Evolutionary conservation across 1,140 invertebrate species (phyloP).

Genomic region (Leptinotarsa undecemlineata): DNA sequence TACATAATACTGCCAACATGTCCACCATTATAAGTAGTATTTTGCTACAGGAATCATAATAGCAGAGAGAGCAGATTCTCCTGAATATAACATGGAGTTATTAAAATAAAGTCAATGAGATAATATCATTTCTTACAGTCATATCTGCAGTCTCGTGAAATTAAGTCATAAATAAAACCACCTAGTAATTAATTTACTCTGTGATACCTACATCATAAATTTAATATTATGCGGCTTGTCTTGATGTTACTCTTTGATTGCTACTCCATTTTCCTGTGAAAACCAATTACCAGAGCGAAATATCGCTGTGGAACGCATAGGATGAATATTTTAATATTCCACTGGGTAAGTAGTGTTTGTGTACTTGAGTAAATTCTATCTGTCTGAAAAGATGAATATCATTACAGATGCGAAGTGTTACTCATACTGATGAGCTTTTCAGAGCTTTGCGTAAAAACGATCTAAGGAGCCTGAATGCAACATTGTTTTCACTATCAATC

Average conservation of each 20-base stretch:
- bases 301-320: neutral
- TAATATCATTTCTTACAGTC: neutral
- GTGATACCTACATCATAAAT: constrained; percentile 8
- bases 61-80: too few species aligned
- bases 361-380: too few species aligned
- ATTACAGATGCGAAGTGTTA: too few species aligned
- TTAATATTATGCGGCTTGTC: constrained; percentile 8
- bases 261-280: constrained; percentile 5
- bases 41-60: too few species aligned
- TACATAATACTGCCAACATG: too few species aligned
- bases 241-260: constrained; percentile 3
- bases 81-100: too few species aligned
- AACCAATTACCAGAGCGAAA: constrained; percentile 5
- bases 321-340: neutral
- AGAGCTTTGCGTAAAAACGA: too few species aligned
- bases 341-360: neutral
- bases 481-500: too few species aligned
- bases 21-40: too few species aligned
- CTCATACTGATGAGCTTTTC: too few species aligned
- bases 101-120: neutral
- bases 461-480: too few species aligned
- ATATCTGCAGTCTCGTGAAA: neutral
- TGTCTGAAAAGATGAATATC: too few species aligned
- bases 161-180: constrained; percentile 8
- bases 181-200: constrained; percentile 6